These are phyloP conservation scores for Philopedon plagiatum DNA, from an alignment of 2,888 invertebrate species.

Conservation along the genomic window DNA sequence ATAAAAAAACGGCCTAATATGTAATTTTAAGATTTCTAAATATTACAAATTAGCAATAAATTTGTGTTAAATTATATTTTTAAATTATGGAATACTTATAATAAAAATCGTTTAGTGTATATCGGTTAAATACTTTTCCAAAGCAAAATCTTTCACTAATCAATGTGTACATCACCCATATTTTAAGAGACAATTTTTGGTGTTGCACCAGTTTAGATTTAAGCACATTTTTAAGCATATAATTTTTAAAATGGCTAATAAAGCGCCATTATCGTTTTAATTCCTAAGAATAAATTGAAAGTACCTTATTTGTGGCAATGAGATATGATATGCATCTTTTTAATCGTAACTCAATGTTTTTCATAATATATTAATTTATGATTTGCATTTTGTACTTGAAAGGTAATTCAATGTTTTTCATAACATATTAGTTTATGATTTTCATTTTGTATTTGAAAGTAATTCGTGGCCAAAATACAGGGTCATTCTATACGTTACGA, in stretches of 20 bases:
- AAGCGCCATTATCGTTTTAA: background rate
- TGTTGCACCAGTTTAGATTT: constrained; percentile 40
- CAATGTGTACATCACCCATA: constrained; percentile 18
- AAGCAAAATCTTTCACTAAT: constrained; percentile 15
- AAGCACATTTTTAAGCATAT: constrained; percentile 27
- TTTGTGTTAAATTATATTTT: background rate
- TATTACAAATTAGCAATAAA: constrained; percentile 7
- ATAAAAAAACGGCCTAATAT: constrained; percentile 20
- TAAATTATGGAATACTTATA: background rate
- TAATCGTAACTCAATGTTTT: background rate
- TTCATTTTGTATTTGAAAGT: background rate
- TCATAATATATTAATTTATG: background rate
- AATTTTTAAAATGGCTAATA: constrained; percentile 22
- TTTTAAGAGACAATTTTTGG: no score
- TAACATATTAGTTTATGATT: background rate
- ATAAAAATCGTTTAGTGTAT: background rate
- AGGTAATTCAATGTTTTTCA: background rate
- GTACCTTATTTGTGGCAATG: no score
- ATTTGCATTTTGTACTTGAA: background rate
- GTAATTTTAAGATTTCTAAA: constrained; percentile 10
- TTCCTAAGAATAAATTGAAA: background rate
- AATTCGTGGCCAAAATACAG: background rate
- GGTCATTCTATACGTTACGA: no score
- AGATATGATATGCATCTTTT: background rate
- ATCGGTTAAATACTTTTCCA: constrained; percentile 1